Base-by-base conservation (phyloP, 64 coral and sea anemone genomes). In the Montipora foliosa region DNA sequence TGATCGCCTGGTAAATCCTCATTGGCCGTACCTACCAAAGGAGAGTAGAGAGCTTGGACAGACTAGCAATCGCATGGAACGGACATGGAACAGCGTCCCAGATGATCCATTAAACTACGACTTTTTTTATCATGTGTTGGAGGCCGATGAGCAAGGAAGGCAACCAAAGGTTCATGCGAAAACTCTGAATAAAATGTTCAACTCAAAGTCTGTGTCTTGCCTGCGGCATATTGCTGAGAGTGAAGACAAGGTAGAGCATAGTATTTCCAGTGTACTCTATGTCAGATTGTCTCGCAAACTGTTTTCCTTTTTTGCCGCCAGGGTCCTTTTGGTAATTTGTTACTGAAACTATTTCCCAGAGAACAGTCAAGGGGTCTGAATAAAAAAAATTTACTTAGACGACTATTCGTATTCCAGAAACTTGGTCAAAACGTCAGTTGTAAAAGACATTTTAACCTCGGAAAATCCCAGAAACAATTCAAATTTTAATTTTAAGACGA, bases 71-170 rank as follows among this genome's bases (percentile, higher is more conserved):
- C 60, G 90, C 5, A 95, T 98, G 72, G 94, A 92, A 57, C 67
- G 67, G 9, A 88, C 96, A 2, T 95, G 94, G 94, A 93, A 80
- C 6, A 98, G 96, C 66, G 94, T 95, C 78, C 96, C 96, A 15
- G 96, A 98, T 87, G 93, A 98, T 79, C 96, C 96, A 3, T n/a
- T n/a, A n/a, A 90, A 93, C 48, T 98, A 98, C 11, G 79, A 98
- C 19, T 98, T 98, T 82, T 51, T 95, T 64, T 98, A 98, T 71
- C 90, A 98, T 46, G 58, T 98, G 68, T 59, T 98, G 60, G 96
- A 98, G n/a, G 86, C 90, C 3, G 94, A 98, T 93, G 94, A 98
- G 17, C 57, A 70, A 7, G 96, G 96, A 37, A 61, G 57, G 2
- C 24, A 86, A 51, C 96, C 96, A 8, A 93, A 95, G 58, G 76